A percentile compares a stretch with the other conserved stretches of the same genome.
Conservation (phyloP, 2,113 vertebrate species). For the Arenaria interpres region DNA sequence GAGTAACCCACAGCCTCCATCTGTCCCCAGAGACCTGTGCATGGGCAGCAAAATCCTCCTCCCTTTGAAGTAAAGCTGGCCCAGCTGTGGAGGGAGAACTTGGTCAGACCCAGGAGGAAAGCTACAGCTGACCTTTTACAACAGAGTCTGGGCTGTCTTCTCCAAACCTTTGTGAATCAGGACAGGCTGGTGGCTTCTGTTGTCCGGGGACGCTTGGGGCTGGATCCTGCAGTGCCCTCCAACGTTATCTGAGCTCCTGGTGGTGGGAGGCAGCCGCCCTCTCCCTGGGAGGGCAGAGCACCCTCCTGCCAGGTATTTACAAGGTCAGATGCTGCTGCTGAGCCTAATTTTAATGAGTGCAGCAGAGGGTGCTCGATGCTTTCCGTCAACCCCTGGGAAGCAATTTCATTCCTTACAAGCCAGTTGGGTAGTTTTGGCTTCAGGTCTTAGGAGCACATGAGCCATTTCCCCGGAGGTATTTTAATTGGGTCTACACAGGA, state of each 20-base stretch:
- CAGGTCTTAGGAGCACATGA: slow-evolving; percentile 8
- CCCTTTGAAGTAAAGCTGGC: not conserved
- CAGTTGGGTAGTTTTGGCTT: slow-evolving; percentile 22
- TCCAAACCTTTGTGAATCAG: not conserved
- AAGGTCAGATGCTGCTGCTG: slow-evolving; percentile 19
- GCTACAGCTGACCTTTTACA: not conserved
- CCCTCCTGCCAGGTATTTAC: not conserved
- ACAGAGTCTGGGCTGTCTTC: not conserved
- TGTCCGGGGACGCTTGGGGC: not conserved
- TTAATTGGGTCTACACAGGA: slow-evolving; percentile 30
- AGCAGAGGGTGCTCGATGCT: not conserved
- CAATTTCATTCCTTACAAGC: not conserved
- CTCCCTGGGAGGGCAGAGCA: not conserved
- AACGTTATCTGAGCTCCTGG: not conserved
- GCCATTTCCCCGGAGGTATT: not conserved
- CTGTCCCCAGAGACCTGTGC: not conserved
- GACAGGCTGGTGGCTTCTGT: not conserved
- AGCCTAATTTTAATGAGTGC: not conserved
- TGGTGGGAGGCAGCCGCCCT: not conserved
- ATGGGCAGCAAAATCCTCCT: not conserved
- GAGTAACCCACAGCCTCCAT: slow-evolving; percentile 28
- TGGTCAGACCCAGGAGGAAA: not conserved
- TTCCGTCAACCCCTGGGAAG: not conserved
- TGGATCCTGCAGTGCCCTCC: not conserved
- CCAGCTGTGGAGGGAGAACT: not conserved